A percentile compares a stretch with the other conserved stretches of the same genome.
These are phyloP conservation scores for Coptodon bakossiorum DNA, from an alignment of 2,113 vertebrate species.

Conservation along the genomic window DNA sequence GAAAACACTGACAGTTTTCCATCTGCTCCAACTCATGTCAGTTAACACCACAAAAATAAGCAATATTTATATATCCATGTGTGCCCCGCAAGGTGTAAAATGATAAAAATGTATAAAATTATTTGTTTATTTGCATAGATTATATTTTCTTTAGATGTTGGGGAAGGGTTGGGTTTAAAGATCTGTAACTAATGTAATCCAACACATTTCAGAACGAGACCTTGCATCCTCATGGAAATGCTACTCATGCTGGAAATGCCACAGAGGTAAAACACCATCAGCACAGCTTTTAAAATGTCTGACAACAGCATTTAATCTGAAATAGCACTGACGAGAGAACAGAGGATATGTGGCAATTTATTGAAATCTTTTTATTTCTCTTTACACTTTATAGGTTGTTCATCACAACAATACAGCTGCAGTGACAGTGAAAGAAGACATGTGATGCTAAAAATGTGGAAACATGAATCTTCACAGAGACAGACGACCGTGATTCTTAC, in stretches of 20 bases:
- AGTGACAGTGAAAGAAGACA: neutral
- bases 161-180: neutral
- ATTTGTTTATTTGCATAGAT: neutral
- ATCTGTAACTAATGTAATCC: neutral
- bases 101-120: neutral
- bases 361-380: neutral
- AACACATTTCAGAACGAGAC: neutral
- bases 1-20: neutral
- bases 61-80: neutral
- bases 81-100: neutral
- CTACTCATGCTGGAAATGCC: rapidly evolving
- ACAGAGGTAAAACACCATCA: neutral
- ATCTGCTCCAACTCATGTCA: neutral
- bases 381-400: neutral
- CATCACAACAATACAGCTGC: neutral
- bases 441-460: neutral
- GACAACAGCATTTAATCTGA: rapidly evolving
- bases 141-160: neutral
- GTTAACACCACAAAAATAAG: neutral
- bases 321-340: neutral
- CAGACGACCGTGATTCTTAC: neutral
- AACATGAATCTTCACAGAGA: neutral
- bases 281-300: neutral
- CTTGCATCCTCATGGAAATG: neutral
- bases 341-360: neutral